Conservation (phyloP, 2,888 invertebrate species). For the Rhagonycha lutea region DNA sequence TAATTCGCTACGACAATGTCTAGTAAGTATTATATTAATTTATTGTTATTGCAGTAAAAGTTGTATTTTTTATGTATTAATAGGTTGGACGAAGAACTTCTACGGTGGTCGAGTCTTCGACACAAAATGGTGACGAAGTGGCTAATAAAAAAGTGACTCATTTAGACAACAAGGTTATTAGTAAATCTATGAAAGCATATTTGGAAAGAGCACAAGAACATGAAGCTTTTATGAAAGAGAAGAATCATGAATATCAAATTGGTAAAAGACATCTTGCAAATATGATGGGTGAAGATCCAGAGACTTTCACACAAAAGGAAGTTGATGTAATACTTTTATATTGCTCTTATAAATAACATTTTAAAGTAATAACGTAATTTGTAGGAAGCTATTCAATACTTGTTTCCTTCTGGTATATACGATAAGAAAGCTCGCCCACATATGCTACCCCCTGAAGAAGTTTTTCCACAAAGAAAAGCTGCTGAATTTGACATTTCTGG, state of each 20-base stretch:
- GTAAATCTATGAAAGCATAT: constrained; percentile 89
- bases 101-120: background rate
- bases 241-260: constrained; percentile 81
- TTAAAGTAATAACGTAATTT: constrained; percentile 40
- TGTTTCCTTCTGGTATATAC: constrained; percentile 94
- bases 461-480: constrained; percentile 82
- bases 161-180: constrained; percentile 57
- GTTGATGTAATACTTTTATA: constrained; percentile 70
- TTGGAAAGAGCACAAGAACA: constrained; percentile 80
- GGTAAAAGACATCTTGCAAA: constrained; percentile 96
- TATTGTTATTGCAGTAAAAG: background rate
- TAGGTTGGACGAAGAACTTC: background rate
- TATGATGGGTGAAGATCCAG: constrained; percentile 96
- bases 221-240: constrained; percentile 81
- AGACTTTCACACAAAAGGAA: constrained; percentile 85
- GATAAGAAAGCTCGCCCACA: constrained; percentile 84
- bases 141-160: background rate
- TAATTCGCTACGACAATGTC: background rate
- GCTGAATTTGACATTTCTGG: constrained; percentile 92
- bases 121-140: too few relatives aligned
- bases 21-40: background rate
- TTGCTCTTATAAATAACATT: constrained; percentile 36
- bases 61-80: background rate
- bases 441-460: constrained; percentile 87
- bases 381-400: constrained; percentile 85